Base-by-base conservation (phyloP, 2,113 vertebrate species). In the Odobenus rosmarus region DNA sequence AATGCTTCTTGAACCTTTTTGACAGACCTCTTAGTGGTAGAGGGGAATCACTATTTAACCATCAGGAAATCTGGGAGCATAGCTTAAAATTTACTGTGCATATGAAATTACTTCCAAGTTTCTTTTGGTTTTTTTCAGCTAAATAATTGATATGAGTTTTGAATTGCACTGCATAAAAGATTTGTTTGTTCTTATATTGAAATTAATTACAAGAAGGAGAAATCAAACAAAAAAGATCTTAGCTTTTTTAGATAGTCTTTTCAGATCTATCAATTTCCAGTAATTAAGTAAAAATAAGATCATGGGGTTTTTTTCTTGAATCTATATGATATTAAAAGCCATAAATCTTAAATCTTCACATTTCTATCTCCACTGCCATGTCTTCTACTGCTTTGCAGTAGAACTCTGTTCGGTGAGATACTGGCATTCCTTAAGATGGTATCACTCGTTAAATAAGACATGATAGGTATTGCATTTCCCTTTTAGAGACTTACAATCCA, bases 121-220 rank as follows among this genome's bases (percentile, higher is more conserved):
- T 71, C 26, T 74, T 81, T 93, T 69, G 81, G 57, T 69, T 93
- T 84, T 53, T 77, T 92, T 96, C 12, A 72, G 69, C 51, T 90
- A 89, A 93, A 88, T 93, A 87, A 90, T 91, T 31, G 24, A 86
- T 95, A 7, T n/a, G 67, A 69, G 15, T 91, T 95, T 97, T 96
- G 72, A 86, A 55, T 80, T 89, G 23, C 55, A 77, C 36, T 86
- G 8, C 9, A 33, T 46, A 95, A 71, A 94, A 83, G 42, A 21
- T 33, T 59, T 71, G 13, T 64, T 84, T 83, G 42, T n/a, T 88
- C 33, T 94, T 67, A 39, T 16, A 88, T 23, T 18, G 24, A 84
- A 92, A 88, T 28, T 79, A 74, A 1, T 90, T 80, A 64, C 23
- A 33, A 85, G 64, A 59, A 61, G 69, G 26, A 74, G 67, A 94